A percentile compares a stretch with the other conserved stretches of the same genome.
Conservation (phyloP, 1,140 invertebrate species). For the Bombyx mori region DNA sequence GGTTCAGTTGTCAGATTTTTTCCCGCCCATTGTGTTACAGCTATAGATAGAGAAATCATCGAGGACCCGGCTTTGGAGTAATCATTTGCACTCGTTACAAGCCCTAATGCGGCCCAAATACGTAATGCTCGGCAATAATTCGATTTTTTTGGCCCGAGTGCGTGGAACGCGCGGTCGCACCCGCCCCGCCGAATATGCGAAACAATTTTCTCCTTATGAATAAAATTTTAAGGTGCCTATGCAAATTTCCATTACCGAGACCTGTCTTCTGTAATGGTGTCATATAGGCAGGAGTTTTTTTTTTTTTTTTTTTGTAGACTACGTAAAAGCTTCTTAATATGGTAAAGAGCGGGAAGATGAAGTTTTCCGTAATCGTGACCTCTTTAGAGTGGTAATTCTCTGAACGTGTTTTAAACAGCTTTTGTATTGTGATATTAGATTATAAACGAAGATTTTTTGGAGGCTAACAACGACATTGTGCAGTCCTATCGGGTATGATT, state of each 20-base stretch:
- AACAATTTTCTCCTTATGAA: conserved; percentile 69
- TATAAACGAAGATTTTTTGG: too few species aligned
- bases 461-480: too few species aligned
- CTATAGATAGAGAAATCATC: too few species aligned
- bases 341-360: background rate
- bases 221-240: conserved; percentile 65
- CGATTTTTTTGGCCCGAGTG: conserved; percentile 45
- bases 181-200: conserved; percentile 30
- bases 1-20: too few species aligned
- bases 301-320: conserved; percentile 37
- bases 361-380: conserved; percentile 1
- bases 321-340: conserved; percentile 27
- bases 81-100: conserved; percentile 21
- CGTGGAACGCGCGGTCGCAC: conserved; percentile 14
- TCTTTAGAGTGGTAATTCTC: conserved; percentile 1
- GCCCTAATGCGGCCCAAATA: conserved; percentile 31
- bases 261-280: conserved; percentile 48
- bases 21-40: too few species aligned
- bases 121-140: conserved; percentile 50
- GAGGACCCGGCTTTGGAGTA: conserved; percentile 3
- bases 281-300: conserved; percentile 48
- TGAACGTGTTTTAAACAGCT: too few species aligned
- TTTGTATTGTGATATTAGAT: too few species aligned
- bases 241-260: conserved; percentile 55
- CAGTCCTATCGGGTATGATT: too few species aligned